phyloP scores from a whole-genome alignment of 2,888 invertebrate species.

The Chouioia cunea region DNA sequence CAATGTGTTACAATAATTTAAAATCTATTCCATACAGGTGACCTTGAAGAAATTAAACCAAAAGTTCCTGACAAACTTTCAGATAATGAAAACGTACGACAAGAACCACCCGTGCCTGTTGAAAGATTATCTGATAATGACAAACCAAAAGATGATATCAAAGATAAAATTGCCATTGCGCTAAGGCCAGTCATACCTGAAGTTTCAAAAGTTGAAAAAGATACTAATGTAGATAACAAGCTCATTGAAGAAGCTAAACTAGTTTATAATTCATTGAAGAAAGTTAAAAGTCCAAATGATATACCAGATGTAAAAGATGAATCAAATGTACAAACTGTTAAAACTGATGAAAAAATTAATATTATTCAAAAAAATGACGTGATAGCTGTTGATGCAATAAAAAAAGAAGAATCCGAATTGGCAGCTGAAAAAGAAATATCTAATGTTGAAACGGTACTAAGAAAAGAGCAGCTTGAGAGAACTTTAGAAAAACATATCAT shows the following conservation, averaged over 20 bases:
- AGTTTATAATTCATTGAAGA: slow-evolving; percentile 35
- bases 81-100: slow-evolving; percentile 54
- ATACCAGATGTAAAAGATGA: slow-evolving; percentile 15
- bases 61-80: slow-evolving; percentile 48
- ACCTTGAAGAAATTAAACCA: slow-evolving; percentile 45
- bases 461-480: slow-evolving; percentile 62
- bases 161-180: slow-evolving; percentile 70
- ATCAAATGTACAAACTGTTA: slow-evolving; percentile 14
- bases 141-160: slow-evolving; percentile 54
- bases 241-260: slow-evolving; percentile 29
- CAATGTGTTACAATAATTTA: slow-evolving; percentile 15
- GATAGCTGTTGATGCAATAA: slow-evolving; percentile 60
- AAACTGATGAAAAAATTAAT: slow-evolving; percentile 23
- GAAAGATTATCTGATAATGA: slow-evolving; percentile 58
- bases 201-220: slow-evolving; percentile 40
- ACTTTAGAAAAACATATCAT: slow-evolving; percentile 78
- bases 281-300: slow-evolving; percentile 25
- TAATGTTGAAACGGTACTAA: slow-evolving; percentile 59
- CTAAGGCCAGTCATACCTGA: slow-evolving; percentile 53
- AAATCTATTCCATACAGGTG: slow-evolving; percentile 46
- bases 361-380: slow-evolving; percentile 36
- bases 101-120: slow-evolving; percentile 66
- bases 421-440: slow-evolving; percentile 64
- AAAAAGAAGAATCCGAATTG: slow-evolving; percentile 69
- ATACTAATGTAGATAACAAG: slow-evolving; percentile 38